Percentiles rank a stretch among this genome's conserved stretches.
These are phyloP conservation scores for Pseudanteris insignis DNA, from an alignment of 2,888 invertebrate genomes.

Conservation along the genomic window DNA sequence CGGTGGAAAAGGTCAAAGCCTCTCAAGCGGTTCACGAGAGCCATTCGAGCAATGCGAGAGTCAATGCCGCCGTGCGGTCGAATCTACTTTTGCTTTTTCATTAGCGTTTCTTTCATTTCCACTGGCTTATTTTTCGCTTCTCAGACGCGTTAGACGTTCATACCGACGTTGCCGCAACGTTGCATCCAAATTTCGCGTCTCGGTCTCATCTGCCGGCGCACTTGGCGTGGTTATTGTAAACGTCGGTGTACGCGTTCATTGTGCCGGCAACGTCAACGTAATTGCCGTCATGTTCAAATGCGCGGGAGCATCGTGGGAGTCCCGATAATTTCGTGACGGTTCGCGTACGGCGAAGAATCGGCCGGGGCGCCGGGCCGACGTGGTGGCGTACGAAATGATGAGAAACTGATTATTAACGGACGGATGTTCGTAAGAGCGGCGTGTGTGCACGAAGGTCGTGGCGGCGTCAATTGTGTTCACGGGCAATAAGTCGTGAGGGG, in stretches of 20 bases:
- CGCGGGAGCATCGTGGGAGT: too few relatives aligned
- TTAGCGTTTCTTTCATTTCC: slow-evolving; percentile 50
- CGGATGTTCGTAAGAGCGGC: slow-evolving; percentile 59
- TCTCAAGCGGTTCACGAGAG: slow-evolving; percentile 44
- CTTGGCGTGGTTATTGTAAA: slow-evolving; percentile 54
- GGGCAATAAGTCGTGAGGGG: slow-evolving; percentile 45
- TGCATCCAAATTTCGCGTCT: slow-evolving; percentile 23
- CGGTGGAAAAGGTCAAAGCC: slow-evolving; percentile 47
- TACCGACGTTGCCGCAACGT: slow-evolving; percentile 42
- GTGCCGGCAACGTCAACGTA: slow-evolving; percentile 60
- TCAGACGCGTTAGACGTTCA: slow-evolving; percentile 43
- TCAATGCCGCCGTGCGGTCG: slow-evolving; percentile 46
- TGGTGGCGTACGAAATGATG: too few relatives aligned
- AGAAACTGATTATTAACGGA: slow-evolving; percentile 41
- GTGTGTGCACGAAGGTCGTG: slow-evolving; percentile 47
- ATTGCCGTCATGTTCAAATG: slow-evolving; percentile 57
- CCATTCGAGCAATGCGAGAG: slow-evolving; percentile 46
- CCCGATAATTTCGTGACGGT: too few relatives aligned
- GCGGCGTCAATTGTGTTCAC: slow-evolving; percentile 50
- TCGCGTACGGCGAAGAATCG: too few relatives aligned
- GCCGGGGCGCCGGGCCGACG: too few relatives aligned
- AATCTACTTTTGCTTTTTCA: slow-evolving; percentile 49
- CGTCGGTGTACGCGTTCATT: slow-evolving; percentile 54
- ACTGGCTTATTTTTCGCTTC: slow-evolving; percentile 47
- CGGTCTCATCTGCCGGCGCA: slow-evolving; percentile 40